Evolutionary conservation across 2,888 invertebrate species (phyloP).

Genomic region (Stenodera caucasica): DNA sequence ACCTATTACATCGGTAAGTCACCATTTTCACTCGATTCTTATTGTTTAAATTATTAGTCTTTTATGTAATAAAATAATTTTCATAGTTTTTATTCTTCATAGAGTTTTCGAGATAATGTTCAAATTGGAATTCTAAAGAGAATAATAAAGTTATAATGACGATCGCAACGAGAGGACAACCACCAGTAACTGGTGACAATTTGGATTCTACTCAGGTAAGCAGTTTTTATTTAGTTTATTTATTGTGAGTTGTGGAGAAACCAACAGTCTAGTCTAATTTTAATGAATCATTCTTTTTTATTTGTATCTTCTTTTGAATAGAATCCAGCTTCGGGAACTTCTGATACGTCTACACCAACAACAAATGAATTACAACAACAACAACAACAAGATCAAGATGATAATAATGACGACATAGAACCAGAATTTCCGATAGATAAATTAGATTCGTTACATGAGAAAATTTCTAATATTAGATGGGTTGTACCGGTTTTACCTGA

Average conservation of each 20-base stretch:
- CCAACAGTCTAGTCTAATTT: too few species aligned
- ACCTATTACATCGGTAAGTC: neutral
- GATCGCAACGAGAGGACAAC: slow-evolving; percentile 66
- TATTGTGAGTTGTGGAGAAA: neutral
- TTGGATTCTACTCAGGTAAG: slow-evolving; percentile 49
- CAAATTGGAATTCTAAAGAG: slow-evolving; percentile 38
- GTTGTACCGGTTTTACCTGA: slow-evolving; percentile 96
- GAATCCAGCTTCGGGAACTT: slow-evolving; percentile 42
- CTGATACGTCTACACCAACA: slow-evolving; percentile 37
- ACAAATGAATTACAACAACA: too few species aligned
- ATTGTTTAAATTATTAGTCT: too few species aligned
- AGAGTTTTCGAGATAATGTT: slow-evolving; percentile 48
- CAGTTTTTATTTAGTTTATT: neutral
- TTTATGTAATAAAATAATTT: too few species aligned
- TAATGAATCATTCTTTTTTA: too few species aligned
- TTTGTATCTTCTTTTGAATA: too few species aligned
- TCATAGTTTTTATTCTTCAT: slow-evolving; percentile 27
- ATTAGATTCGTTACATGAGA: slow-evolving; percentile 87
- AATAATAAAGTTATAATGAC: slow-evolving; percentile 55
- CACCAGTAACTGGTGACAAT: slow-evolving; percentile 60
- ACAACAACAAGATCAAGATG: neutral
- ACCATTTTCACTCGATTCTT: slow-evolving; percentile 19
- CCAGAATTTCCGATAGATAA: slow-evolving; percentile 85
- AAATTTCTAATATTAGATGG: slow-evolving; percentile 95
- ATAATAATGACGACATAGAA: slow-evolving; percentile 56